phyloP scores from a whole-genome alignment of 2,888 invertebrate genomes.

The Orthosia gracilis region DNA sequence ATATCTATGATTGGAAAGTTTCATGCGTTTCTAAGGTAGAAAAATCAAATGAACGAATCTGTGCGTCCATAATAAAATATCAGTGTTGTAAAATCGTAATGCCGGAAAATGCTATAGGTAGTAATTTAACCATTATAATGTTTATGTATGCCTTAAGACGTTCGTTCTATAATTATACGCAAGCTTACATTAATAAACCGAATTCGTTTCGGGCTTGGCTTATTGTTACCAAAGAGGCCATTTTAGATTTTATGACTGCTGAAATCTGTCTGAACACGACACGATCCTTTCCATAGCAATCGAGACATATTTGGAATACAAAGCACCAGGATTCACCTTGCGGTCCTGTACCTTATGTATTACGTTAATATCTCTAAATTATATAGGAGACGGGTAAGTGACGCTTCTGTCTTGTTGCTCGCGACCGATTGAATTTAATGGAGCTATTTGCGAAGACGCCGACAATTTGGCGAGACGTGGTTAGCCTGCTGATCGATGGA shows the following conservation, averaged over 20 bases:
- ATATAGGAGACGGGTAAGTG: slow-evolving; percentile 81
- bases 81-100: slow-evolving; percentile 22
- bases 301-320: slow-evolving; percentile 78
- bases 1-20: neutral
- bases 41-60: neutral
- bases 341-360: slow-evolving; percentile 67
- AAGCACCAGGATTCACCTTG: slow-evolving; percentile 69
- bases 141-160: slow-evolving; percentile 33
- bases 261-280: slow-evolving; percentile 58
- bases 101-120: slow-evolving; percentile 17
- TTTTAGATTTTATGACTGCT: slow-evolving; percentile 61
- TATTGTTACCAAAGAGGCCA: slow-evolving; percentile 54
- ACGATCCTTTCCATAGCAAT: slow-evolving; percentile 39
- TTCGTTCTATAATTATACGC: slow-evolving; percentile 39
- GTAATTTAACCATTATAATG: slow-evolving; percentile 34
- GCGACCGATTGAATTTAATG: slow-evolving; percentile 87
- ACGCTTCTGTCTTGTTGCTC: slow-evolving; percentile 82
- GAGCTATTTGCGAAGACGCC: slow-evolving; percentile 83
- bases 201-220: slow-evolving; percentile 41
- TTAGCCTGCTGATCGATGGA: slow-evolving; percentile 72
- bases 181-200: slow-evolving; percentile 36
- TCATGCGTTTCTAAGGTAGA: neutral
- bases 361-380: slow-evolving; percentile 85
- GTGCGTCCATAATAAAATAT: slow-evolving; percentile 1
- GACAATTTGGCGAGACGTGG: slow-evolving; percentile 81